Conservation (phyloP, 2,797 vertebrate species). For the Etheostoma perlongum region DNA sequence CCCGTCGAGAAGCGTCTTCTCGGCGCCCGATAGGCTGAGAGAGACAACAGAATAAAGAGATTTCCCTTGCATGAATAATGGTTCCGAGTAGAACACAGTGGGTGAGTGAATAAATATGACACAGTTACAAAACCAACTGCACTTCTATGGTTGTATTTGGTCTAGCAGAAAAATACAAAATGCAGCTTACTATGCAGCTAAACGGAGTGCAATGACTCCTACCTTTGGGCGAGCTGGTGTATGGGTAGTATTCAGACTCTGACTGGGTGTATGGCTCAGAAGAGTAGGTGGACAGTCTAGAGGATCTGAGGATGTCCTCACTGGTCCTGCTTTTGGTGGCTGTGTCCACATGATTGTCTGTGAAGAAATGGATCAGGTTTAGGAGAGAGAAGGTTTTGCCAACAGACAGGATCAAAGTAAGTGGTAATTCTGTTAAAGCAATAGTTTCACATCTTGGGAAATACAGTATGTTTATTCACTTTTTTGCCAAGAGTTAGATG, state of each 20-base stretch:
- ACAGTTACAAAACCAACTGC: constrained; percentile 39
- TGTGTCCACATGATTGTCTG: constrained; percentile 79
- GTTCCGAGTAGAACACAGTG: constrained; percentile 27
- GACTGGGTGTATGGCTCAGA: constrained; percentile 93
- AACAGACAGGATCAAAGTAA: neutral
- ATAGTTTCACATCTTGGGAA: neutral
- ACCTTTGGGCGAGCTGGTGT: constrained; percentile 93
- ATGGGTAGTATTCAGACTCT: constrained; percentile 92
- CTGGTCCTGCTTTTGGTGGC: constrained; percentile 98
- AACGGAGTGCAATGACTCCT: constrained; percentile 38
- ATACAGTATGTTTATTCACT: neutral
- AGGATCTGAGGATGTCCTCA: constrained; percentile 94
- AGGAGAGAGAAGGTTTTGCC: neutral
- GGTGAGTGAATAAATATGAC: constrained; percentile 45
- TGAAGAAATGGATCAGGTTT: constrained; percentile 11
- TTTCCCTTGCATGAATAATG: constrained; percentile 36
- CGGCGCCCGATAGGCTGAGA: constrained; percentile 84
- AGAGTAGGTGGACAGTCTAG: constrained; percentile 94
- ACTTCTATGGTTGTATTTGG: constrained; percentile 17
- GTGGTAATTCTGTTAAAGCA: neutral
- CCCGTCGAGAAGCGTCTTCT: constrained; percentile 92
- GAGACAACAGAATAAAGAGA: constrained; percentile 63
- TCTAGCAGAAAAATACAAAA: constrained; percentile 1
- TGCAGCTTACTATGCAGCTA: neutral
- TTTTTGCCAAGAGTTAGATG: neutral